Conservation (phyloP, 2,888 invertebrate species). For the Apodemia hepburni region DNA sequence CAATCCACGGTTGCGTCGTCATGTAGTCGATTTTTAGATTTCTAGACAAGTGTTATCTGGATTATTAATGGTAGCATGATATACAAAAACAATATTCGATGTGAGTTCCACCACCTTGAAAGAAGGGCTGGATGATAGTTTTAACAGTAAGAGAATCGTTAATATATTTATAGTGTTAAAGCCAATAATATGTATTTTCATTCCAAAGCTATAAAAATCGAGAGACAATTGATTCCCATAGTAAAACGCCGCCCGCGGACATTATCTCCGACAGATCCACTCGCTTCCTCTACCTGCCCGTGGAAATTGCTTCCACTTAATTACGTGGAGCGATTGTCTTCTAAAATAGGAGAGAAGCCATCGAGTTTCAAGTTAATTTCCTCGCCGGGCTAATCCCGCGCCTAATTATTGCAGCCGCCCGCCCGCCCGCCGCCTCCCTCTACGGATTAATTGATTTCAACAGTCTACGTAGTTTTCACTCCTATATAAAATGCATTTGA, state of each 20-base stretch:
- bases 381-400: conserved; percentile 61
- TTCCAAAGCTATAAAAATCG: neutral
- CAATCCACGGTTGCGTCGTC: too few relatives aligned
- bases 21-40: too few relatives aligned
- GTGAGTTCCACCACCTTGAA: too few relatives aligned
- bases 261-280: conserved; percentile 7
- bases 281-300: conserved; percentile 27
- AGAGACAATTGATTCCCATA: neutral
- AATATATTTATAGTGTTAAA: too few relatives aligned
- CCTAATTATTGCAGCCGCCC: conserved; percentile 63
- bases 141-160: too few relatives aligned
- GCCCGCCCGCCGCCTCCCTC: conserved; percentile 27
- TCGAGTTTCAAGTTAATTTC: conserved; percentile 66
- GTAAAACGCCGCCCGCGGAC: conserved; percentile 7
- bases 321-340: conserved; percentile 38
- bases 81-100: too few relatives aligned
- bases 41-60: too few relatives aligned
- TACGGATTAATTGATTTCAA: conserved; percentile 41
- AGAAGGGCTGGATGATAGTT: too few relatives aligned
- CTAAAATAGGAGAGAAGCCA: conserved; percentile 39
- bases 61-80: too few relatives aligned
- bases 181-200: too few relatives aligned
- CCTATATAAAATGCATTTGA: conserved; percentile 19
- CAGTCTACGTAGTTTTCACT: conserved; percentile 17
- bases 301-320: conserved; percentile 32